Percentiles rank a stretch among this genome's conserved stretches.
Conservation (phyloP, 1,140 invertebrate genomes). For the Heliconius hewitsoni region DNA sequence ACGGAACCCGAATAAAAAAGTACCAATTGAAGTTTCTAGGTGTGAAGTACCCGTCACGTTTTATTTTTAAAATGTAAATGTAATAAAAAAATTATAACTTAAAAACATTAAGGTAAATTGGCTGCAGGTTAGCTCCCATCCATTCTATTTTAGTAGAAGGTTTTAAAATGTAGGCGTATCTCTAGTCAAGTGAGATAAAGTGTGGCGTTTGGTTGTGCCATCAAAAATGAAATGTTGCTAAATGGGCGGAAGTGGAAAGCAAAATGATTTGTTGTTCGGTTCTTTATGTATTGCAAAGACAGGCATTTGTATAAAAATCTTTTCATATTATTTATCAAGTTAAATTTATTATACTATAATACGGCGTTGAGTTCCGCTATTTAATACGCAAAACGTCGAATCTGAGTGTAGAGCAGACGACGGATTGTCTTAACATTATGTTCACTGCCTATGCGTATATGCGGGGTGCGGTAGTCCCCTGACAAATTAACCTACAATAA, state of each 20-base stretch:
- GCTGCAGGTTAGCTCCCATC: no score
- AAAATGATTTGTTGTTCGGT: neutral
- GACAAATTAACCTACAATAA: no score
- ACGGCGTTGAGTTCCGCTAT: neutral
- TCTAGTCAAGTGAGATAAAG: neutral
- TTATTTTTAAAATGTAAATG: no score
- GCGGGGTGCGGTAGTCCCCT: no score
- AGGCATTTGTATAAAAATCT: neutral
- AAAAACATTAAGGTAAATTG: no score
- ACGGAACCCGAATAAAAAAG: no score
- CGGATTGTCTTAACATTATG: neutral
- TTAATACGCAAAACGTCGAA: neutral
- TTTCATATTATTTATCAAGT: neutral
- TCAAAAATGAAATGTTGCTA: neutral
- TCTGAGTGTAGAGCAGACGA: neutral
- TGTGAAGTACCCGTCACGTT: no score
- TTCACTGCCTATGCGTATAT: neutral
- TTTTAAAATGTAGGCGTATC: neutral
- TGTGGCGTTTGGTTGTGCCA: neutral
- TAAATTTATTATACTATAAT: neutral
- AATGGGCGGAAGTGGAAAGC: neutral
- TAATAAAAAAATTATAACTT: no score
- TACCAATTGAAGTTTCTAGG: no score
- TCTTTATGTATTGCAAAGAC: neutral
- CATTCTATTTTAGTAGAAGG: neutral